Conservation (phyloP, 2,888 invertebrate genomes). For the Zaprionus bogoriensis region DNA sequence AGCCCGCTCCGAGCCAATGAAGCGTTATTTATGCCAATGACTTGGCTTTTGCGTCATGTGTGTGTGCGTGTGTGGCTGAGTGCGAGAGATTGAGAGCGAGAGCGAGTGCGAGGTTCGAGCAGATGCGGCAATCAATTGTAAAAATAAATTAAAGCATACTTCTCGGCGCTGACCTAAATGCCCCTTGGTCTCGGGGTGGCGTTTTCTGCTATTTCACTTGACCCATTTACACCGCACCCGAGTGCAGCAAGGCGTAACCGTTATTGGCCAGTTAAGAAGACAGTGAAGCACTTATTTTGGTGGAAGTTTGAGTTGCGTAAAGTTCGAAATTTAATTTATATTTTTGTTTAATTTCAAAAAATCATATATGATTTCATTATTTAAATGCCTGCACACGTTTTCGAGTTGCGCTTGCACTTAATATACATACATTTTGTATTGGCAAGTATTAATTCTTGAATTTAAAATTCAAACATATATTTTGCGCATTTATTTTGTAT, state of each 20-base stretch:
- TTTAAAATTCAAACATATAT: no score
- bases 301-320: not conserved
- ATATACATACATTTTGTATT: no score
- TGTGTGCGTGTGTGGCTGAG: not conserved
- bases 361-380: no score
- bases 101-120: constrained; percentile 21
- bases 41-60: constrained; percentile 43
- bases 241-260: not conserved
- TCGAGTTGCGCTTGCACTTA: no score
- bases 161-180: constrained; percentile 69
- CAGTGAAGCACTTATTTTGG: not conserved
- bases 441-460: no score
- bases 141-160: constrained; percentile 67
- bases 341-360: no score
- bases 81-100: constrained; percentile 6
- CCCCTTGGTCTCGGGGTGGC: constrained; percentile 53
- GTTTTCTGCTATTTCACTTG: constrained; percentile 23
- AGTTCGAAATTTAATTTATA: not conserved
- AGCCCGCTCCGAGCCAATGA: constrained; percentile 25
- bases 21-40: constrained; percentile 70
- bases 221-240: constrained; percentile 16
- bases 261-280: not conserved
- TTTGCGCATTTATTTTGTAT: no score
- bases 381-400: no score
- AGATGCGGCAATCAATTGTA: constrained; percentile 50